A percentile compares a stretch with the other conserved stretches of the same genome.
These are phyloP conservation scores for Rhagonycha fulva DNA, from an alignment of 2,888 invertebrate species.

Conservation along the genomic window DNA sequence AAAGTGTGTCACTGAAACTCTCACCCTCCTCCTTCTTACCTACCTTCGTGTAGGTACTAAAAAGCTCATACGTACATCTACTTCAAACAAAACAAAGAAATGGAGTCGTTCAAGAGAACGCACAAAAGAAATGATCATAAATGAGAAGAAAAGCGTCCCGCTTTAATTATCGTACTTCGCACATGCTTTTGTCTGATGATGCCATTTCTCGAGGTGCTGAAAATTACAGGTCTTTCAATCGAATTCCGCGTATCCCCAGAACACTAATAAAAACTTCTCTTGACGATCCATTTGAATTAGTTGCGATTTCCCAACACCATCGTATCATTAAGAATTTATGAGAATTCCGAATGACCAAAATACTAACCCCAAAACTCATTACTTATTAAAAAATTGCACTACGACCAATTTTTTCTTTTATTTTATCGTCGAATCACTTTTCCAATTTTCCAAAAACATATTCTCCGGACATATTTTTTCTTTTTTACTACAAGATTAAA, in stretches of 20 bases:
- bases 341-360: constrained; percentile 8
- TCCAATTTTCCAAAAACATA: not conserved
- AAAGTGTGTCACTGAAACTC: constrained; percentile 7
- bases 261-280: constrained; percentile 42
- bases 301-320: constrained; percentile 30
- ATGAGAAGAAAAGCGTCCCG: constrained; percentile 36
- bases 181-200: constrained; percentile 50
- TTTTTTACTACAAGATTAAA: not conserved
- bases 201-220: constrained; percentile 44
- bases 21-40: not conserved
- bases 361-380: constrained; percentile 4
- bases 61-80: constrained; percentile 19
- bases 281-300: constrained; percentile 42
- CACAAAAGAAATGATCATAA: constrained; percentile 30
- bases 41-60: constrained; percentile 1
- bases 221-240: constrained; percentile 38
- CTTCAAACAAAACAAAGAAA: constrained; percentile 27
- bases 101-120: constrained; percentile 11
- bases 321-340: constrained; percentile 20
- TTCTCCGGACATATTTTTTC: not conserved
- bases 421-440: not conserved
- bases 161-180: constrained; percentile 50
- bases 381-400: not conserved
- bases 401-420: not conserved
- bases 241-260: constrained; percentile 40